Evolutionary conservation across 2,113 vertebrate species (phyloP).

Genomic region (Oryzias celebensis): DNA sequence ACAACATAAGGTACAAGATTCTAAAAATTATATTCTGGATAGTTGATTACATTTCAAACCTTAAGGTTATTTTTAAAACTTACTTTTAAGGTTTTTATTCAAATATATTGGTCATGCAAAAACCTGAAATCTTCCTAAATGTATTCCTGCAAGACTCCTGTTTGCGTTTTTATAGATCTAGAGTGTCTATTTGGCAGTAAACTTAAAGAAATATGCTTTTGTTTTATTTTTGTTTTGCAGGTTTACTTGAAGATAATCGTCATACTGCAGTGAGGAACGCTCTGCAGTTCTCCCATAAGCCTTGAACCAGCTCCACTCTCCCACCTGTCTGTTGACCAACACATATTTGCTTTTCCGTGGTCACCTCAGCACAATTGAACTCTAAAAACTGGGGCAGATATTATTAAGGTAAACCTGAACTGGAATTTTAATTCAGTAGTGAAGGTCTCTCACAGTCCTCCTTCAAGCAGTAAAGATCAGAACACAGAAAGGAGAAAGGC

Average conservation of each 20-base stretch:
- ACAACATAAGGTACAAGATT: constrained; percentile 31
- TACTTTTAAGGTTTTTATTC: too few species aligned
- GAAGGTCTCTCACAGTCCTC: constrained; percentile 15
- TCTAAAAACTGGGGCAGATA: constrained; percentile 46
- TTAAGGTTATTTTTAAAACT: too few species aligned
- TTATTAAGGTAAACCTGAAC: constrained; percentile 39
- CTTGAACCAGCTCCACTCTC: constrained; percentile 12
- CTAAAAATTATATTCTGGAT: background rate
- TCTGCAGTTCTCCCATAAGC: constrained; percentile 17
- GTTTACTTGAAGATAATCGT: constrained; percentile 64
- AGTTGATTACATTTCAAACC: too few species aligned
- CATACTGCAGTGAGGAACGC: constrained; percentile 34
- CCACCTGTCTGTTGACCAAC: constrained; percentile 14
- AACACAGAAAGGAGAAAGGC: constrained; percentile 1
- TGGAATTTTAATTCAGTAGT: constrained; percentile 22
- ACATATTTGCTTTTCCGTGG: constrained; percentile 26
- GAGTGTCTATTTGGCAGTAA: background rate
- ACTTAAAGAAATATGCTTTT: constrained; percentile 33
- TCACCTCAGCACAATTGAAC: constrained; percentile 14
- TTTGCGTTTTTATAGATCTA: background rate
- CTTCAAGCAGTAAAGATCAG: constrained; percentile 15
- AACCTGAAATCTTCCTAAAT: background rate
- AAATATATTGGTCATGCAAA: too few species aligned
- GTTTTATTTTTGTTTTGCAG: constrained; percentile 66
- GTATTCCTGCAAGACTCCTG: background rate